phyloP scores from a whole-genome alignment of 2,797 vertebrate species.

The Oreochromis grahami region DNA sequence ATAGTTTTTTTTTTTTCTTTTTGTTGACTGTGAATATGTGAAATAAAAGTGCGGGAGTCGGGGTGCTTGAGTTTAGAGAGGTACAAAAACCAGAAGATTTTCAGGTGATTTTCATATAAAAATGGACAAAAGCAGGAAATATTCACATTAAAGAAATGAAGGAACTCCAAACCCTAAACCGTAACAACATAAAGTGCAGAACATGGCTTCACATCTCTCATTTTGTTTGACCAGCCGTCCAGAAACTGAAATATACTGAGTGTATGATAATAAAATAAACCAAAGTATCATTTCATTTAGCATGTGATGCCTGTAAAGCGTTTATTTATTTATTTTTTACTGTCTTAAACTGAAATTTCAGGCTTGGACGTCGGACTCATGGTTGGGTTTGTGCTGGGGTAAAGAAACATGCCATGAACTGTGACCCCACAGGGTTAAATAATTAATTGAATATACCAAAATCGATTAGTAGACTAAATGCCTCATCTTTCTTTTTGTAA shows the following conservation, averaged over 20 bases:
- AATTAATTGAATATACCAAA: not conserved
- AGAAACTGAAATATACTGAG: not conserved
- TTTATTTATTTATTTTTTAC: not conserved
- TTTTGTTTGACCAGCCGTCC: not conserved
- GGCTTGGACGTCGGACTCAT: not conserved
- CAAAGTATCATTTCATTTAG: not conserved
- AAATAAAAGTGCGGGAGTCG: not conserved
- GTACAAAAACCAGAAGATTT: not conserved
- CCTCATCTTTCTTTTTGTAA: not conserved
- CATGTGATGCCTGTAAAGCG: not conserved
- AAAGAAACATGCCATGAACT: not conserved
- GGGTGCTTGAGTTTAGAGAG: not conserved
- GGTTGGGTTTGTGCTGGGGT: not conserved
- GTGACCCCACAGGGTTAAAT: not conserved
- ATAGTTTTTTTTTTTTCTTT: not conserved
- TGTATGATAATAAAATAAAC: not conserved
- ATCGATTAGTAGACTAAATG: not conserved
- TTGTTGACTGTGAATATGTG: not conserved
- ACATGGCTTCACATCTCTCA: not conserved
- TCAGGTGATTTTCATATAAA: not conserved
- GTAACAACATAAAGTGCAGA: not conserved
- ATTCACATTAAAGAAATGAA: not conserved
- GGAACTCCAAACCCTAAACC: not conserved
- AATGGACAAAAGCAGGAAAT: not conserved
- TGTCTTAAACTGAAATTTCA: not conserved